Evolutionary conservation across 2,888 invertebrate genomes (phyloP).

Genomic region (Spilarctia lutea): DNA sequence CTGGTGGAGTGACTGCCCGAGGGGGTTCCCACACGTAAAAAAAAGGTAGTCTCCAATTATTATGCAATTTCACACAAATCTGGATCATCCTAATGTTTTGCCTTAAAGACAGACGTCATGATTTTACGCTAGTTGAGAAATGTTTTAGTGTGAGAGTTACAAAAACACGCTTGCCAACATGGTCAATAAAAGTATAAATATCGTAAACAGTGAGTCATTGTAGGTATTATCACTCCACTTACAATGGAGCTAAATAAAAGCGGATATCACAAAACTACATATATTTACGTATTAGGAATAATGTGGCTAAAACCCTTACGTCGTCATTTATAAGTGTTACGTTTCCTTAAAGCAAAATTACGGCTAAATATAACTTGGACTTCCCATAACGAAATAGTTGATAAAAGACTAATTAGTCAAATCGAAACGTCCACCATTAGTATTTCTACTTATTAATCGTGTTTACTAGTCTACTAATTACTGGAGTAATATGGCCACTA

Average conservation of each 20-base stretch:
- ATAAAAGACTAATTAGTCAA: neutral
- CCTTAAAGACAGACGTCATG: neutral
- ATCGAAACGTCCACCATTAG: neutral
- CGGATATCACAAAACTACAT: no score
- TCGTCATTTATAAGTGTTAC: neutral
- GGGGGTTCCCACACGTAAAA: no score
- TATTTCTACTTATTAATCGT: constrained; percentile 24
- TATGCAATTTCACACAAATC: neutral
- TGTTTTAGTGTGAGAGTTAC: neutral
- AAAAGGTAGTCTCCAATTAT: neutral
- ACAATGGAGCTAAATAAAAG: no score
- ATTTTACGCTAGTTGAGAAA: neutral
- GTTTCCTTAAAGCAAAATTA: neutral
- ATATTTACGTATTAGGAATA: neutral
- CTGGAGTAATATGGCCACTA: constrained; percentile 21
- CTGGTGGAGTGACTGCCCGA: no score
- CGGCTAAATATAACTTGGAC: neutral
- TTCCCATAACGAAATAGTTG: neutral
- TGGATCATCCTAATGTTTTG: neutral
- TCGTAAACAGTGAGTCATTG: neutral
- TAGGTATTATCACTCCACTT: neutral
- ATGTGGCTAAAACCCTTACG: neutral
- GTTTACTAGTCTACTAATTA: constrained; percentile 28
- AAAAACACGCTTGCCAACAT: neutral
- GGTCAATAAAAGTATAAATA: neutral